Percentiles rank a stretch among this genome's conserved stretches.
These are phyloP conservation scores for Pristionchus fissidentatus DNA, from an alignment of 2,888 invertebrate species.

Conservation along the genomic window DNA sequence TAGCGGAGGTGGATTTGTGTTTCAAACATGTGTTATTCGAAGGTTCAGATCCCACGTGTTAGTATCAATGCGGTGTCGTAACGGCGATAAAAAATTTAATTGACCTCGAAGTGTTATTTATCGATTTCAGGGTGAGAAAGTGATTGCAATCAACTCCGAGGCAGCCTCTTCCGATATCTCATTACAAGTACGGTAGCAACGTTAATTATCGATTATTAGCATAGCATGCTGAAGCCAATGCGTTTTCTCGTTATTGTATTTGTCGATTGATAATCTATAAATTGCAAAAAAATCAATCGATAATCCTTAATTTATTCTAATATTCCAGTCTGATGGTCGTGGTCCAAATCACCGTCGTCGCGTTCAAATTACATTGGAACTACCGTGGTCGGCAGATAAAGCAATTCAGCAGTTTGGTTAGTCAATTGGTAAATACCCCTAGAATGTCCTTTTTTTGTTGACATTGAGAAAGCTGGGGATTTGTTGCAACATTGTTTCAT, in stretches of 20 bases:
- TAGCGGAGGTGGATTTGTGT: background rate
- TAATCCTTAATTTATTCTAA: too few relatives aligned
- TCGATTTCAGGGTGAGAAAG: conserved; percentile 73
- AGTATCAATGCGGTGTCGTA: too few relatives aligned
- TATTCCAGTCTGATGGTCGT: conserved; percentile 91
- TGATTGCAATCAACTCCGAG: conserved; percentile 98
- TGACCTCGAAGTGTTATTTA: background rate
- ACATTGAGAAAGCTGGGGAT: too few relatives aligned
- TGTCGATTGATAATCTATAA: background rate
- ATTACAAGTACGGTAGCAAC: conserved; percentile 77
- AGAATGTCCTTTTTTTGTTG: too few relatives aligned
- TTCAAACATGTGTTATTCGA: too few relatives aligned
- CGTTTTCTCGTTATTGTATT: background rate
- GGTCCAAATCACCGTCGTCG: conserved; percentile 92
- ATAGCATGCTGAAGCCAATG: background rate
- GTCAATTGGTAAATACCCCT: too few relatives aligned
- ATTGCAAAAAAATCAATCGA: too few relatives aligned
- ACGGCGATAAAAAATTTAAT: conserved; percentile 45
- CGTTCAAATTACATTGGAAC: conserved; percentile 96
- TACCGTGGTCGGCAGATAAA: conserved; percentile 99
- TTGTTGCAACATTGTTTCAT: too few relatives aligned
- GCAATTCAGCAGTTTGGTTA: conserved; percentile 97
- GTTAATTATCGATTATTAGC: too few relatives aligned
- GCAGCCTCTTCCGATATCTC: conserved; percentile 98
- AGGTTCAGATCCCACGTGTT: too few relatives aligned